Base-by-base conservation (phyloP, 2,113 vertebrate genomes). In the Pseudopodoces humilis region DNA sequence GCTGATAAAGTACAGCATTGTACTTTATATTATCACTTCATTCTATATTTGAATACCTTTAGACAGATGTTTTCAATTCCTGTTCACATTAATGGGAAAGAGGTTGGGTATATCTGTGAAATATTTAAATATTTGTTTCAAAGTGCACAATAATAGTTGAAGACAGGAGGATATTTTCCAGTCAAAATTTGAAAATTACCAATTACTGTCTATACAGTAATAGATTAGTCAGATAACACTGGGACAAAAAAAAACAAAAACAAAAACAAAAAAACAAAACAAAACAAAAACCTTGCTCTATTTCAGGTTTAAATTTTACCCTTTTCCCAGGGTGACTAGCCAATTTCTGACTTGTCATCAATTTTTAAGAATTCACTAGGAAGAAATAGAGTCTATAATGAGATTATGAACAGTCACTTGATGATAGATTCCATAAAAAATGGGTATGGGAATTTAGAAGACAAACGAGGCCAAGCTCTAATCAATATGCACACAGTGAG, bases 391-490 rank as follows among this genome's bases (percentile, higher is more conserved):
- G 41, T 95, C 81, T 64, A 64, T 83, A 96, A 95, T 90, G 76
- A 96, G 88, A 87, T 67, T 39, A 65, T 35, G 44, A 63, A 56
- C 43, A 79, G 72, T 49, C 43, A 58, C 17, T 90, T 77, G 80
- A 46, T 71, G 59, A 88, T 53, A 90, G 67, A 74, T 92, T 94
- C 69, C 24, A 86, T 86, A 33, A 95, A 10, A 30, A 63, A 75
- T 35, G 63, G 35, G 67, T 47, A 92, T 68, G 49, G 1, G 10
- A 86, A 37, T 80, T 60, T 52, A 84, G 72, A 59, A 63, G 77
- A 86, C 79, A 91, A 97, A 90, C 41, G 87, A 93, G 44, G 44
- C 85, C 78, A 88, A 87, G 21, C 56, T 94, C 59, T 41, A 82
- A 84, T 90, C 82, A 90, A 90, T 83, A 92, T 63, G 31, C 64